Evolutionary conservation across 2,113 vertebrate species (phyloP), one percentile per base, ranked within the genome.

Genomic region (Bubo blakistoni): DNA sequence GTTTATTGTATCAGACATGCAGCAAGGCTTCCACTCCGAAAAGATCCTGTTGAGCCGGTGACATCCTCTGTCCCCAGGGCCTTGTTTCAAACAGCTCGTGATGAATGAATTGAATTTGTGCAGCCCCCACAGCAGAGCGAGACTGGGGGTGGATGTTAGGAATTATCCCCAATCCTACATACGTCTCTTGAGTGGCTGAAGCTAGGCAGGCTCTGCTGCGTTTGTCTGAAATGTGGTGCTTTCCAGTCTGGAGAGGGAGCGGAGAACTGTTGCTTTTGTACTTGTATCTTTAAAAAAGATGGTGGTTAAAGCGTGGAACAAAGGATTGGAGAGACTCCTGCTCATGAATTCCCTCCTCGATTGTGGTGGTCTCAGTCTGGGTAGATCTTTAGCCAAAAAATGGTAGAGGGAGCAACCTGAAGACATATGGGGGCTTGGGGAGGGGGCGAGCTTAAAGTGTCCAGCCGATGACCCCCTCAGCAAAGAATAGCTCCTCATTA

Each of bases 71-170:
- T 92, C 92, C 85, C 93, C 1, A 6, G 77, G 88, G 92, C 94
- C 57, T 71, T 1, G 4, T 85, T 91, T 90, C 84, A 91, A 96
- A 63, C 63, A 90, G 91, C 92, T 94, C 27, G 7, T 92, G 96
- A 96, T 92, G 90, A 97, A 97, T 94, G 90, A 96, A 59, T 96
- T 92, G 96, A 82, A 94, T 97, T 36, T 73, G 72, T 71, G 86
- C 95, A 92, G 87, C 95, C 94, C 95, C 88, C 94, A 94, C 95
- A 94, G 59, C 4, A 1, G 90, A 96, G 95, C 8, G 81, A 95
- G 95, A 96, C 91, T 91, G 93, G 95, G 76, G 96, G 92, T 94
- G 95, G 92, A 93, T 97, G 95, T 92, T 95, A 86, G 88, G 95
- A 93, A 94, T 93, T 96, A 96, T 97, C 92, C 87, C 81, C 42